Percentiles rank a stretch among this genome's conserved stretches.
Conservation (phyloP, 2,797 vertebrate species). For the Pantherophis vulpinus region DNA sequence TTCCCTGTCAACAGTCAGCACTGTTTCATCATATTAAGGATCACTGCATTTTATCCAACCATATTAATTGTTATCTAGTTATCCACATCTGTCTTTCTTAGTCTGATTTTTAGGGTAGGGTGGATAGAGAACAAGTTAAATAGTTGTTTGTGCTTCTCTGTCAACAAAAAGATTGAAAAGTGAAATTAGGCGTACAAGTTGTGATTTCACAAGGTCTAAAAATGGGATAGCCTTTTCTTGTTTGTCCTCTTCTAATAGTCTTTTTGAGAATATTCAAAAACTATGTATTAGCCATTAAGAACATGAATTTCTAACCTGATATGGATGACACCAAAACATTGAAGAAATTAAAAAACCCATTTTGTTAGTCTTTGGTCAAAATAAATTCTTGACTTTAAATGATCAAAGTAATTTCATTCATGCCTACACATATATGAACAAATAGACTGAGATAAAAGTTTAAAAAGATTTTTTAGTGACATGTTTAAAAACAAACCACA, state of each 20-base stretch:
- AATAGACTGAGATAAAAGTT: not conserved
- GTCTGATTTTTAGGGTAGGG: not conserved
- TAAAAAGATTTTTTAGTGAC: not conserved
- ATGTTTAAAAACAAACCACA: not conserved
- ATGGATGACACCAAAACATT: not conserved
- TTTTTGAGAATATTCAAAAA: not conserved
- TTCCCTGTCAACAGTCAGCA: not conserved
- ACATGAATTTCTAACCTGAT: not conserved
- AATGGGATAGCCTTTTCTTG: not conserved
- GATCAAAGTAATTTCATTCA: not conserved
- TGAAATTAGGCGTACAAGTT: not conserved
- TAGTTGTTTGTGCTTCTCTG: not conserved
- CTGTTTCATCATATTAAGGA: not conserved
- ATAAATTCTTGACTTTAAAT: not conserved
- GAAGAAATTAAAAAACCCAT: not conserved
- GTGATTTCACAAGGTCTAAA: not conserved
- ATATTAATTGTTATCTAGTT: not conserved
- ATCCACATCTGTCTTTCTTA: not conserved
- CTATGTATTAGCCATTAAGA: not conserved
- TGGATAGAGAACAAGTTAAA: not conserved
- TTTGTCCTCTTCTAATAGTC: not conserved
- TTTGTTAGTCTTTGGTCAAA: not conserved
- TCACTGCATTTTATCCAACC: not conserved
- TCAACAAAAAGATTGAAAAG: not conserved
- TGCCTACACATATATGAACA: not conserved